Conservation (phyloP, 2,113 vertebrate genomes). For the Tilapia sparmanii region DNA sequence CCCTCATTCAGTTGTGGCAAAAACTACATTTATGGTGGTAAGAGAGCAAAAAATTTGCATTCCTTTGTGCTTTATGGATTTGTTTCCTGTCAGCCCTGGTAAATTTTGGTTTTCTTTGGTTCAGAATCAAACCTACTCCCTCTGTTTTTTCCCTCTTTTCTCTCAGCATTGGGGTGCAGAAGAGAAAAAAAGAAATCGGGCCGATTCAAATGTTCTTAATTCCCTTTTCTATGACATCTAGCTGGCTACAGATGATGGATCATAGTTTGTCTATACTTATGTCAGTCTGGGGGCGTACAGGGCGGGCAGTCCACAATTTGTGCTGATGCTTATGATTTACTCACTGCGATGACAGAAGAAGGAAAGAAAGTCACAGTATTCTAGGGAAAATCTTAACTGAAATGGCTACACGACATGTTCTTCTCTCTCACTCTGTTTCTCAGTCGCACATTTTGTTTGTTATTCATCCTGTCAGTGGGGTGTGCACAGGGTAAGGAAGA, state of each 20-base stretch:
- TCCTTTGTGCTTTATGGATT: conserved; percentile 22
- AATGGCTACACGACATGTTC: neutral
- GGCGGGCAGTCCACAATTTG: conserved; percentile 2
- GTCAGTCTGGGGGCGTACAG: conserved; percentile 15
- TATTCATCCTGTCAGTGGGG: conserved; percentile 59
- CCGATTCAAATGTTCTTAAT: conserved; percentile 13
- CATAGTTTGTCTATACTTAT: conserved; percentile 19
- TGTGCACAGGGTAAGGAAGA: conserved; percentile 24
- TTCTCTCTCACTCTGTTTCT: neutral
- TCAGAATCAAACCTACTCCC: neutral
- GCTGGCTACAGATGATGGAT: neutral
- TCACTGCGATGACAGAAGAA: neutral
- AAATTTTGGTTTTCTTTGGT: conserved; percentile 23
- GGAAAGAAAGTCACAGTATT: neutral
- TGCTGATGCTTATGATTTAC: conserved; percentile 19
- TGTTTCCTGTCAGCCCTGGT: conserved; percentile 30
- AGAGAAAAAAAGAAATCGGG: neutral
- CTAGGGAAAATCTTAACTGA: neutral
- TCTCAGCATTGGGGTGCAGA: neutral
- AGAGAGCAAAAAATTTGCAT: neutral
- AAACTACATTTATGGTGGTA: conserved; percentile 22
- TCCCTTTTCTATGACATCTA: neutral
- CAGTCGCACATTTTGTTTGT: conserved; percentile 49
- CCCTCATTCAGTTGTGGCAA: conserved; percentile 48
- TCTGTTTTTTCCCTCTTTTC: neutral